Evolutionary conservation across 2,797 vertebrate genomes (phyloP), one percentile per base, ranked within the genome.

Genomic region (Coregonus sp.): DNA sequence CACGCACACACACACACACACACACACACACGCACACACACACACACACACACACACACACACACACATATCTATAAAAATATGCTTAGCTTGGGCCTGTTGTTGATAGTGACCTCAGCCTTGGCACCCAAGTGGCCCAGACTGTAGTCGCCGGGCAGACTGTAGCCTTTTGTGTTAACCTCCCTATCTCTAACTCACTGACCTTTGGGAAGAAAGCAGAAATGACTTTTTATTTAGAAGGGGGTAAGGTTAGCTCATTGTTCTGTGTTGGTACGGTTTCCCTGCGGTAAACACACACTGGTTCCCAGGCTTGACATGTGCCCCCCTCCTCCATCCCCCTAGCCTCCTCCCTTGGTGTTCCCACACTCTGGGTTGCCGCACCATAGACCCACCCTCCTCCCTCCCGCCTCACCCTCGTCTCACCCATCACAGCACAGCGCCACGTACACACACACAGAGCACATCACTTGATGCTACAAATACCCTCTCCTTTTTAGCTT

Each of bases 241-340:
- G 91, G 91, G 91, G 89, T 93, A 93, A 90, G 91, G 93, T 94
- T 93, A 87, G 86, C 86, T 96, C 95, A 96, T 95, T 96, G 95
- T 96, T 97, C 95, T 94, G 94, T 92, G 90, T 92, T 94, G 89
- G 91, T 92, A 94, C 92, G 90, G 91, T 94, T 96, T 95, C 94
- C 93, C 93, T 93, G 94, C 78, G 89, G 94, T 96, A 97, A 97
- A 97, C 95, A 86, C 87, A 81, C 88, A 92, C 91, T 89, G 92
- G 96, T 96, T 96, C 96, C 95, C 96, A 96, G 95, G 95, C 93
- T 90, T 89, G 84, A 90, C 87, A 87, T 88, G 86, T 59, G 75
- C 77, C 72, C 76, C 80, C 35, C 75, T 68, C 78, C 71, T 70
- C 31, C 78, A 84, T 85, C 76, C 81, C 86, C 79, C 74, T 76